phyloP scores from a whole-genome alignment of 2,113 vertebrate species.

The Neolamprologus cancellatus region DNA sequence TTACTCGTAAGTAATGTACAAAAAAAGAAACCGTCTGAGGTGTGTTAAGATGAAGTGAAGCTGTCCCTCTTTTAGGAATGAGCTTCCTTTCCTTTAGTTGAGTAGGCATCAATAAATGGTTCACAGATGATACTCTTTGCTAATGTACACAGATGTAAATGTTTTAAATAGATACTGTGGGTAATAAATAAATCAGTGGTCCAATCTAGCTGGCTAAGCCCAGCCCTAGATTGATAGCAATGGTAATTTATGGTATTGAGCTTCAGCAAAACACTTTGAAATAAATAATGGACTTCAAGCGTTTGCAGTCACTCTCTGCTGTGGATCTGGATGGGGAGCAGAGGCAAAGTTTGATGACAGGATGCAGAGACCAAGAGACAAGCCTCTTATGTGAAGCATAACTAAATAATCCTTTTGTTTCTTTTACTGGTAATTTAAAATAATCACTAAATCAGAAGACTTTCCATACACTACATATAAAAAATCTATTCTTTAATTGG shows the following conservation, averaged over 20 bases:
- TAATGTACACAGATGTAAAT: conserved; percentile 22
- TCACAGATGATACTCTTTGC: background rate
- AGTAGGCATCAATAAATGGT: background rate
- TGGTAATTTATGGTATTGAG: conserved; percentile 15
- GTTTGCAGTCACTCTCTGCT: background rate
- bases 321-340: background rate
- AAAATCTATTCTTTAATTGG: background rate
- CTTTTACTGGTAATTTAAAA: background rate
- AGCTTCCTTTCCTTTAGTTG: background rate
- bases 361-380: background rate
- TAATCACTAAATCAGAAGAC: background rate
- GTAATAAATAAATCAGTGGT: conserved; percentile 11
- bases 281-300: conserved; percentile 12
- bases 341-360: background rate
- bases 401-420: background rate
- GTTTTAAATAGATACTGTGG: conserved; percentile 26
- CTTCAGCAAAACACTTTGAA: conserved; percentile 8
- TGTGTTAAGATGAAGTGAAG: background rate
- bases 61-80: background rate
- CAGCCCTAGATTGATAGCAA: conserved; percentile 12
- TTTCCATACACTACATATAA: background rate
- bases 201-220: background rate
- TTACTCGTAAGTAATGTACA: background rate
- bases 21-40: background rate
- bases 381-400: background rate